Evolutionary conservation across 1,140 invertebrate species (phyloP), one percentile per base, ranked within the genome.

Genomic region (Polypedilum pembai): DNA sequence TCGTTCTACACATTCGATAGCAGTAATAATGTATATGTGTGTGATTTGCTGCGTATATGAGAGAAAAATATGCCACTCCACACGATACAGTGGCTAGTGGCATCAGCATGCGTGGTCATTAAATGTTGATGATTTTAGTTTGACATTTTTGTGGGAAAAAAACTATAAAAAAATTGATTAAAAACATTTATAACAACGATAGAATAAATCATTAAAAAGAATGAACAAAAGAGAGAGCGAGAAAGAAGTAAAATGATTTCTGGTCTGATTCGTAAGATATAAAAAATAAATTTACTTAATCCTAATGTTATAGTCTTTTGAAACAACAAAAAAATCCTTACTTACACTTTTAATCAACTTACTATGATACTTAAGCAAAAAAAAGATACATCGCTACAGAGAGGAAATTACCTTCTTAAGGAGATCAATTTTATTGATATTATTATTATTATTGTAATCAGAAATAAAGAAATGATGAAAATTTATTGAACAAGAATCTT

Each of bases 181-280:
- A 15, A 15, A 1, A 56, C 12, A 56, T 56, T 56, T 33, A 3
- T 56, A 12, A 56, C 15, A 33, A 56, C 12, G 45, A 56, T 15
- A 56, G 4, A 56, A 56, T 4, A n/a, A 56, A 56, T 15, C 15
- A 56, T 56, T 56, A 15, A 4, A n/a, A 56, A n/a, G 4, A n/a
- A 56, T 56, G 12, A 56, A n/a, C 12, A 56, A 56, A 56, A 56
- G 15, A 45, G 15, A 45, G 41, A 45, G 24, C 24, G 15, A 56
- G 45, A 56, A n/a, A 56, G 12, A 56, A 56, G 1, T 56, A 56
- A 69, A 20, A 18, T 20, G 17, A 69, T 20, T 69, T 69, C 65
- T 69, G 65, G 65, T 69, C 65, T 69, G 65, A 69, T 69, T 69
- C 65, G 65, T 69, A 69, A 69, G 65, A 69, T 69, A 69, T n/a